Evolutionary conservation across 1,140 invertebrate genomes (phyloP), one percentile per base, ranked within the genome.

Genomic region (Zaprionus lachaisei): DNA sequence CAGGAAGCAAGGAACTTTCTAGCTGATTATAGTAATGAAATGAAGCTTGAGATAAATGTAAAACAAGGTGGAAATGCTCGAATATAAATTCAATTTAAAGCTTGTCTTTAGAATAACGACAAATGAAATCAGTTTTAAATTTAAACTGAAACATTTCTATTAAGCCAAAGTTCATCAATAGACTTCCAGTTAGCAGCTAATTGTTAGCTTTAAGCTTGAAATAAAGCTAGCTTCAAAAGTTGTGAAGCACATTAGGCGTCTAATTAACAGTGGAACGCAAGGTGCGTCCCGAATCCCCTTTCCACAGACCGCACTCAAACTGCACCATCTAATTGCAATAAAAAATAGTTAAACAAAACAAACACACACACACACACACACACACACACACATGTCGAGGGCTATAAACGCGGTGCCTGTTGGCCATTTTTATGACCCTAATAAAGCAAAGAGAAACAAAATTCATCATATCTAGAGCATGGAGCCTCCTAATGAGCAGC

Each of bases 381-480:
- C 44, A 41, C 68, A 70, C 72, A 2, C 31, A 34, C 31, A 34
- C 7, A 49, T 11, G 47, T n/a, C 15, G 38, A 67, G 67, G 64
- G 83, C 55, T 65, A 66, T 74, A 72, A 72, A 74, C 60, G 51
- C 34, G 57, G 22, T 20, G 57, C 24, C 47, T 63, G 26, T 68
- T 70, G 74, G 78, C 72, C 79, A 79, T 84, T 84, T 86, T 89
- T 84, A 84, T 62, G 79, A 79, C 69, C 73, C 77, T 69, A 83
- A 80, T 81, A 87, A 72, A 72, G 57, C 63, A 62, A 84, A 89
- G 49, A 84, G 69, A 84, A 81, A 83, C 61, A 75, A 75, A 85
- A 85, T 85, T 82, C 77, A 82, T 90, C 85, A 90, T 90, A 90
- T 90, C 86, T 90, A 26, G 85, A 90, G 79, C 85, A 90, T 74